Conservation (phyloP, 1,140 invertebrate species). For the Diprion similis region DNA sequence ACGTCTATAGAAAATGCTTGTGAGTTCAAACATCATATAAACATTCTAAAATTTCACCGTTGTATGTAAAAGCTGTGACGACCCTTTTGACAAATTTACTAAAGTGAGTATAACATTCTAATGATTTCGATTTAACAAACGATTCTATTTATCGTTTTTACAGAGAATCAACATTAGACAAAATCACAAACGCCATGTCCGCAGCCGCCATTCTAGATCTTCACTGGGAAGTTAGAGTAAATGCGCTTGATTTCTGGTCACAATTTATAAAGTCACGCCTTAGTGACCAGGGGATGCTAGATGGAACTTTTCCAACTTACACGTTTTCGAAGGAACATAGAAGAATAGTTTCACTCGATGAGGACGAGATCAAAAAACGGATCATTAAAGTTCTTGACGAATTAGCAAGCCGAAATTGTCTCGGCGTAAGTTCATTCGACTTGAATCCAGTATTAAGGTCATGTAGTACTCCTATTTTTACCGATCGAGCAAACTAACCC, state of each 20-base stretch:
- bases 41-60: too few relatives aligned
- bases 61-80: too few relatives aligned
- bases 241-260: constrained; percentile 75
- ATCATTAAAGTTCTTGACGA: constrained; percentile 71
- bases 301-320: constrained; percentile 76
- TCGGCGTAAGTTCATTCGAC: constrained; percentile 60
- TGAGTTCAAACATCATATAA: constrained; percentile 39
- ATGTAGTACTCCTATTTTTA: too few relatives aligned
- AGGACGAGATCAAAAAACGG: constrained; percentile 70
- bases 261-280: constrained; percentile 71
- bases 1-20: constrained; percentile 68
- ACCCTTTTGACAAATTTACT: too few relatives aligned
- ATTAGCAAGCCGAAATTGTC: constrained; percentile 69
- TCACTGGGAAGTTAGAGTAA: constrained; percentile 80
- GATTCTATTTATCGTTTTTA: constrained; percentile 17
- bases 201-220: constrained; percentile 72
- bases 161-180: constrained; percentile 46
- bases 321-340: constrained; percentile 79
- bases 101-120: too few relatives aligned
- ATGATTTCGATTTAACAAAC: background rate
- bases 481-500: too few relatives aligned
- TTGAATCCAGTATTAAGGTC: background rate
- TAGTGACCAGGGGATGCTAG: constrained; percentile 79
- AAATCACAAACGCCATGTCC: constrained; percentile 64
- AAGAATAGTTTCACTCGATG: constrained; percentile 77